Evolutionary conservation across 2,888 invertebrate genomes (phyloP).

Genomic region (Ceramica pisi): DNA sequence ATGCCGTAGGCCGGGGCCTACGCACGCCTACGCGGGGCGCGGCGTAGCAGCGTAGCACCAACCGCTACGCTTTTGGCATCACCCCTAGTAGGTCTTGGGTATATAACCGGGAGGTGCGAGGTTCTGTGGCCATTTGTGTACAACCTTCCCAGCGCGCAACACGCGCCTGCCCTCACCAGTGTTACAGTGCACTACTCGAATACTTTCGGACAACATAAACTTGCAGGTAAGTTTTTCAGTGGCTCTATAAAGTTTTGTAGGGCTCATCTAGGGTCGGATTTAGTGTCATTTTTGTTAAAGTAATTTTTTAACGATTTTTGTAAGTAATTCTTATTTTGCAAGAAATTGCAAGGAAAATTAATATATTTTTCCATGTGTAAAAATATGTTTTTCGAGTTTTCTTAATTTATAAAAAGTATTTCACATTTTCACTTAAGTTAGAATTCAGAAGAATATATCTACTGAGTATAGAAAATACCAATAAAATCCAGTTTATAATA

Average conservation of each 20-base stretch:
- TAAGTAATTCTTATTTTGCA: not conserved
- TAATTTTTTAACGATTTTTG: slow-evolving; percentile 11
- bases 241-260: not conserved
- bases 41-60: slow-evolving; percentile 80
- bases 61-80: slow-evolving; percentile 74
- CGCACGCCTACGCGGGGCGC: slow-evolving; percentile 89
- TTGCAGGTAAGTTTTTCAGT: slow-evolving; percentile 80
- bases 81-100: slow-evolving; percentile 61
- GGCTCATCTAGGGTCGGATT: not conserved
- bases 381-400: too few species aligned
- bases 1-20: slow-evolving; percentile 78
- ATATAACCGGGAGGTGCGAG: slow-evolving; percentile 77
- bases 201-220: slow-evolving; percentile 71
- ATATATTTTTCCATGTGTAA: not conserved
- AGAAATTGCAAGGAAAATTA: not conserved
- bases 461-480: not conserved
- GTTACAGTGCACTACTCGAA: slow-evolving; percentile 70
- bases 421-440: not conserved
- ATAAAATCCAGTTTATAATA: not conserved
- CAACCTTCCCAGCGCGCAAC: slow-evolving; percentile 76
- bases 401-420: too few species aligned
- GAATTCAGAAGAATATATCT: not conserved
- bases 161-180: slow-evolving; percentile 75
- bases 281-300: not conserved
- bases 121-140: slow-evolving; percentile 80